phyloP scores from a whole-genome alignment of 2,797 vertebrate genomes.

The Heteromormyrus szaboi region DNA sequence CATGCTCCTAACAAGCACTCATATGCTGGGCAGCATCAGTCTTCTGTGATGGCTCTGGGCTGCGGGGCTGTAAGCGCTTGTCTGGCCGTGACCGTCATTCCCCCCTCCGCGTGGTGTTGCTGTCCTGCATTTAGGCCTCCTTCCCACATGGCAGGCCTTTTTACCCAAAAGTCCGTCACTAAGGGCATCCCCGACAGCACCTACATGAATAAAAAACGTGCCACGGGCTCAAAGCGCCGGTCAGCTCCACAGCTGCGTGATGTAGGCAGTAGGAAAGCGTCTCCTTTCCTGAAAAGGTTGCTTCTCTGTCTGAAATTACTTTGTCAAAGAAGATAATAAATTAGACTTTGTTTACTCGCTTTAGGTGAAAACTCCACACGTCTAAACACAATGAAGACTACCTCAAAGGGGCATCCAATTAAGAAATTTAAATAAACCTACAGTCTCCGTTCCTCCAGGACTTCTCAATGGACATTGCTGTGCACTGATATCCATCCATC shows the following conservation, averaged over 20 bases:
- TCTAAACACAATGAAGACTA: background rate
- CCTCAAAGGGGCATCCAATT: constrained; percentile 37
- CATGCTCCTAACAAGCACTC: constrained; percentile 26
- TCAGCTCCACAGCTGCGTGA: background rate
- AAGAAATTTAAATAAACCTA: constrained; percentile 43
- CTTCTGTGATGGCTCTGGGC: background rate
- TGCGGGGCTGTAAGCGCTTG: background rate
- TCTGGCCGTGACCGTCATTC: background rate
- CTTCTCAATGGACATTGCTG: constrained; percentile 18
- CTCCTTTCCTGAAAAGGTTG: background rate
- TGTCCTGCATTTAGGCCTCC: background rate
- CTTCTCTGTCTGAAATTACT: background rate
- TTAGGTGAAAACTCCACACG: background rate
- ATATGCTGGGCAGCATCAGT: constrained; percentile 16
- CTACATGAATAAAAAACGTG: background rate
- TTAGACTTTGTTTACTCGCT: background rate
- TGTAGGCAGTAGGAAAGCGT: background rate
- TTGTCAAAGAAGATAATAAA: constrained; percentile 7
- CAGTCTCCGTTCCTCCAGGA: constrained; percentile 33
- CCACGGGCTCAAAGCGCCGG: background rate
- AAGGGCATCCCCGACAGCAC: too few species aligned
- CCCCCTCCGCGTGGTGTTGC: background rate
- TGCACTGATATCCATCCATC: constrained; percentile 23
- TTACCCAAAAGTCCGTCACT: background rate
- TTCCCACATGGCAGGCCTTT: background rate